Evolutionary conservation across 2,888 invertebrate species (phyloP), one percentile per base, ranked within the genome.

Genomic region (Chloroclysta siterata): DNA sequence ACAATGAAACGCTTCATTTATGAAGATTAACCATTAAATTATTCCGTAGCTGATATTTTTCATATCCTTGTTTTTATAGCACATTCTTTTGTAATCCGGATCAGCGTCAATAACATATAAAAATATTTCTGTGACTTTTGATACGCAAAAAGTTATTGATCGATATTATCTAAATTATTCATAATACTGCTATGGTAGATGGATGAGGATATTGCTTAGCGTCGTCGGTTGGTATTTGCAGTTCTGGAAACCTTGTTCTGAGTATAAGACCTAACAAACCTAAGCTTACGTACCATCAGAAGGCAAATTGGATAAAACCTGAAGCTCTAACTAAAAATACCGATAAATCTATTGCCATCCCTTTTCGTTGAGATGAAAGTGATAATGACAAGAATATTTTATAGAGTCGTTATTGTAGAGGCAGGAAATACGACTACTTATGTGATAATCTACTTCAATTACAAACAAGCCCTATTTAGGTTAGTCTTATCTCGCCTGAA

Each of bases 1-100:
- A 70, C 68, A 53, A 65, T 69, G 71, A 71, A 61, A 61, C 60
- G 56, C 61, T 68, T 56, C 58, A 63, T 65, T 68, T 69, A 55
- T 55, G 11, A 46, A 17, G 46, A 47, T 47, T 60, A 29, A 61
- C 46, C 52, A 39, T 33, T 29, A 52, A 52, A 57, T 56, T 62
- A 55, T 62, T 39, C 53, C 48, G 50, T 54, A 61, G 44, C 57
- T 47, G 50, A 57, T 51, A 48, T 65, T 60, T 51, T 57, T 65
- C 58, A 53, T 60, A 56, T 65, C 57, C 58, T 62, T 62, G 62
- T 62, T 66, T 50, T 62, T 46, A 59, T 61, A 62, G 44, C 50
- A 63, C 66, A 63, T 63, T 65, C 65, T 51, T 65, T 41, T 47
- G 14, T 36, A 36, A 51, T 51, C 51, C 61, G 42, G 59, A 60